These are phyloP conservation scores for Acronicta aceris DNA, from an alignment of 2,888 invertebrate genomes.

Conservation along the genomic window DNA sequence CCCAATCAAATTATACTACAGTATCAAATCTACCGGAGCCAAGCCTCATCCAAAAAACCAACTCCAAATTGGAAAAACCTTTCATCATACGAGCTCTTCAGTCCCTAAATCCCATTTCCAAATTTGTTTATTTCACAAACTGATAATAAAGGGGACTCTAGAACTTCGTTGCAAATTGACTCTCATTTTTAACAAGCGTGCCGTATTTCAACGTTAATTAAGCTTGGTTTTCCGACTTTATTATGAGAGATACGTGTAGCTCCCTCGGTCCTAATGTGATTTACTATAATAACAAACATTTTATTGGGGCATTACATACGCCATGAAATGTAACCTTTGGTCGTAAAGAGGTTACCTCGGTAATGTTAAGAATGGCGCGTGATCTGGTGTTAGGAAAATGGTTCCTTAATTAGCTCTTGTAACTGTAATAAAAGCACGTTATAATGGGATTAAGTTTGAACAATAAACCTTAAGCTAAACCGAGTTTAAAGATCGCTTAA, in stretches of 20 bases:
- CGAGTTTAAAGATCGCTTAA: no score
- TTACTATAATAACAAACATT: slow-evolving; percentile 78
- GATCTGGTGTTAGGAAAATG: slow-evolving; percentile 53
- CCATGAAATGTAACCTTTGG: slow-evolving; percentile 59
- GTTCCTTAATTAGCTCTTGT: slow-evolving; percentile 56
- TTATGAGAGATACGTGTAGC: slow-evolving; percentile 50
- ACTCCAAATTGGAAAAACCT: slow-evolving; percentile 36
- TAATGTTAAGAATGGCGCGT: slow-evolving; percentile 47
- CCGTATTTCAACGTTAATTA: slow-evolving; percentile 70
- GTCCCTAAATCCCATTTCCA: slow-evolving; percentile 25
- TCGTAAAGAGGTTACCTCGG: slow-evolving; percentile 54
- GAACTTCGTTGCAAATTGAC: slow-evolving; percentile 50
- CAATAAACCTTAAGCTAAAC: slow-evolving; percentile 33
- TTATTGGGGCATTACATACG: slow-evolving; percentile 72
- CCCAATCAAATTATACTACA: not conserved
- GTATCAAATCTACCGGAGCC: slow-evolving; percentile 14
- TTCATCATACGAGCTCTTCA: slow-evolving; percentile 33
- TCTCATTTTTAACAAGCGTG: slow-evolving; percentile 60
- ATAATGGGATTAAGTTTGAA: slow-evolving; percentile 34
- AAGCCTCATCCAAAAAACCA: slow-evolving; percentile 20
- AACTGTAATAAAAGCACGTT: slow-evolving; percentile 49
- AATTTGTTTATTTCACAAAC: slow-evolving; percentile 50
- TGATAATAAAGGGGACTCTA: slow-evolving; percentile 51
- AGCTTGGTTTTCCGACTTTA: slow-evolving; percentile 67
- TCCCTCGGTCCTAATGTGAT: slow-evolving; percentile 69